phyloP scores from a whole-genome alignment of 1,140 invertebrate genomes.

The Planococcus citri region DNA sequence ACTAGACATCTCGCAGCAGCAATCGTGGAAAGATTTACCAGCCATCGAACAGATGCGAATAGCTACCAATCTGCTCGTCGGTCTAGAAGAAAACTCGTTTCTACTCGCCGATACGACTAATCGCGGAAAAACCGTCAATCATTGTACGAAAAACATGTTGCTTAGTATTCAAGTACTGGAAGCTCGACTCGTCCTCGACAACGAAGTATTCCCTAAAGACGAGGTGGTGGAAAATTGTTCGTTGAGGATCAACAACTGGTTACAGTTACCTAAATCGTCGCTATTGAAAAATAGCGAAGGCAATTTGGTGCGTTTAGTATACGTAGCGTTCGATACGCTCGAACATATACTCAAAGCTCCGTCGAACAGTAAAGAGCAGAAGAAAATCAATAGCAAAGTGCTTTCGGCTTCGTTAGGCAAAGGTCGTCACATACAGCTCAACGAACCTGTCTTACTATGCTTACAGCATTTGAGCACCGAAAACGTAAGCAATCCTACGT shows the following conservation, averaged over 20 bases:
- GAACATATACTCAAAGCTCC: constrained; percentile 68
- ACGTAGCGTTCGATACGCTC: constrained; percentile 81
- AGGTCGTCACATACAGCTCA: constrained; percentile 69
- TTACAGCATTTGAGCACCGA: constrained; percentile 69
- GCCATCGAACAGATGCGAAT: constrained; percentile 71
- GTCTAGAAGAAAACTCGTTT: constrained; percentile 83
- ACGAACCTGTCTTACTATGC: constrained; percentile 68
- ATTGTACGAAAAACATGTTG: constrained; percentile 71
- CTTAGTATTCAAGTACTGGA: constrained; percentile 72
- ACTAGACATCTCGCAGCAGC: constrained; percentile 67
- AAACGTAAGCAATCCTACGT: constrained; percentile 82
- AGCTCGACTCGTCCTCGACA: constrained; percentile 52
- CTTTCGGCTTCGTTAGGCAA: constrained; percentile 84
- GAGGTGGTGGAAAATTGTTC: constrained; percentile 59
- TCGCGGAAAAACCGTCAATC: constrained; percentile 65
- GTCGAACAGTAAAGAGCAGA: constrained; percentile 39
- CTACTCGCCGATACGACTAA: constrained; percentile 73
- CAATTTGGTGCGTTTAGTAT: constrained; percentile 78
- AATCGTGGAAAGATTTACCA: constrained; percentile 78
- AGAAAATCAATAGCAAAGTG: constrained; percentile 73
- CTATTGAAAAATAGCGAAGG: constrained; percentile 61
- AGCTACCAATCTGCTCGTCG: constrained; percentile 68
- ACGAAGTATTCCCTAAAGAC: constrained; percentile 62
- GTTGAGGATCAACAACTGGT: constrained; percentile 38
- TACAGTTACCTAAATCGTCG: constrained; percentile 38